Base-by-base conservation (phyloP, 2,797 vertebrate genomes). In the Lemur catta region DNA sequence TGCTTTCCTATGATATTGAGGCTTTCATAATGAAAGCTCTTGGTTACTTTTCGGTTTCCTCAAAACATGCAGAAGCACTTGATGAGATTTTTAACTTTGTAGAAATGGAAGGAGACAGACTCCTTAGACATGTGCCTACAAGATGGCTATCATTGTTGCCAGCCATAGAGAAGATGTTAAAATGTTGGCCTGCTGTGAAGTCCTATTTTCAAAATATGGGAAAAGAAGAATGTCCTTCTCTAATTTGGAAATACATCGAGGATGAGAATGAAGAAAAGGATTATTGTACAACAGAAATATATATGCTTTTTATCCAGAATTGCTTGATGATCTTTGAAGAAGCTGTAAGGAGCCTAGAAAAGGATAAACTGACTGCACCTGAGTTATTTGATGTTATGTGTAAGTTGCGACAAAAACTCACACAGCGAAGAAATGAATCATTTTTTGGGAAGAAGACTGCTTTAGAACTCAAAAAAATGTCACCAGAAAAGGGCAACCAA, bases 381-480 rank as follows among this genome's bases (percentile, higher is more conserved):
- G 52, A 71, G 17, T 71, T 78, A 41, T 78, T n/a, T 61, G 93
- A 41, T 50, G 7, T 61, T 24, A 41, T 24, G 79, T 61, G 17
- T 85, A 79, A n/a, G 52, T 91, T 79, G 52, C 1, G 6, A 63
- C 65, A 80, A 55, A 91, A 55, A 80, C 46, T 91, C 55, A 46
- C 63, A 63, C 55, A 55, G 74, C 3, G 2, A 59, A 69, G 24
- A 84, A 59, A 69, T 50, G 61, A 85, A 6, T 84, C 79, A 71
- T 33, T 79, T 43, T 69, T n/a, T 48, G 86, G 41, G 65, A 67
- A 48, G 14, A 94, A 89, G 41, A 84, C 59, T 76, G 79, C 87
- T 90, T 84, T 69, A 59, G 71, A 94, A 86, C 55, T 86, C 65
- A 81, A 91, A 79, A 63, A 86, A 86, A 33, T 30, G 72, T 90